A percentile compares a stretch with the other conserved stretches of the same genome.
Conservation (phyloP, 2,113 vertebrate species). For the Petroica traversi region DNA sequence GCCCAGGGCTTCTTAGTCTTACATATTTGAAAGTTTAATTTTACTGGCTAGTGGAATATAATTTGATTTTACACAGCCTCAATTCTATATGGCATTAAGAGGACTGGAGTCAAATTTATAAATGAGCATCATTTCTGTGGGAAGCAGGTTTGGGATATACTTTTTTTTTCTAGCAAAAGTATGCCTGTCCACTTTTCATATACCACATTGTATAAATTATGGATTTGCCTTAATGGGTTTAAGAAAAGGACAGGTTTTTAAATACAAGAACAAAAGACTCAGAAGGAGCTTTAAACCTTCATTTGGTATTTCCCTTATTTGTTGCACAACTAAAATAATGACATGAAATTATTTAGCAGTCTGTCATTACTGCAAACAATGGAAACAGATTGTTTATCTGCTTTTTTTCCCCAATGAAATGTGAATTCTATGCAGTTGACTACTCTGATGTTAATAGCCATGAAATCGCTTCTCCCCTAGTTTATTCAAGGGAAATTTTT, state of each 20-base stretch:
- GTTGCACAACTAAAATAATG: constrained; percentile 13
- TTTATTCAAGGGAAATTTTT: not conserved
- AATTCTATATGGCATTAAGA: not conserved
- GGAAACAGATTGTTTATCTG: constrained; percentile 6
- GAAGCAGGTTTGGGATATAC: not conserved
- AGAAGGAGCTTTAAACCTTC: not conserved
- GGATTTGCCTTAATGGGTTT: not conserved
- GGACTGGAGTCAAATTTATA: not conserved
- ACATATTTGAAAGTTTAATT: not conserved
- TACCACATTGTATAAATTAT: not conserved
- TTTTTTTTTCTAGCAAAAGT: not conserved
- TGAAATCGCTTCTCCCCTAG: not conserved
- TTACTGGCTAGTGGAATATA: not conserved
- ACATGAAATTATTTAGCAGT: not conserved
- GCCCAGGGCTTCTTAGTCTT: not conserved
- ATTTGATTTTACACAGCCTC: not conserved
- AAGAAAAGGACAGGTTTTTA: not conserved
- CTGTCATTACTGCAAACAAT: constrained; percentile 13
- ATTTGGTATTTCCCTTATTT: not conserved
- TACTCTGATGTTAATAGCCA: not conserved
- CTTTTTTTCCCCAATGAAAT: not conserved
- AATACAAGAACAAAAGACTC: not conserved
- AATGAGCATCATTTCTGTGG: not conserved
- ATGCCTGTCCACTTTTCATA: not conserved
- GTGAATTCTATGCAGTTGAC: not conserved